phyloP scores from a whole-genome alignment of 2,888 invertebrate genomes.

The Chrysolina oricalcia region DNA sequence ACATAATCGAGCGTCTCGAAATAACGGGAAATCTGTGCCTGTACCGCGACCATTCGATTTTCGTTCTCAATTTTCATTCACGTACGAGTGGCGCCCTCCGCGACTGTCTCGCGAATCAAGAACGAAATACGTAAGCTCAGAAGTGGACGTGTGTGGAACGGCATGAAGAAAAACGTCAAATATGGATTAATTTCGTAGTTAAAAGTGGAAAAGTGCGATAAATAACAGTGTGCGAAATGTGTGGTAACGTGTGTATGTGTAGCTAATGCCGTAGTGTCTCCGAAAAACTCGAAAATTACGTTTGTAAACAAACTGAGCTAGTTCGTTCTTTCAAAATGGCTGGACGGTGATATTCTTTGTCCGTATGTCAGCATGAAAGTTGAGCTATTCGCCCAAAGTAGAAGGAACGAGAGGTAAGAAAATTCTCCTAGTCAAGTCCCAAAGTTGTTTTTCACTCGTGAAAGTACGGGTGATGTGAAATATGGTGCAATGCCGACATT shows the following conservation, averaged over 20 bases:
- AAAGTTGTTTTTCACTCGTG: slow-evolving; percentile 15
- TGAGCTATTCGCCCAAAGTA: slow-evolving; percentile 77
- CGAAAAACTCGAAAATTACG: slow-evolving; percentile 56
- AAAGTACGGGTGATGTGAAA: slow-evolving; percentile 37
- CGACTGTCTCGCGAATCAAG: slow-evolving; percentile 48
- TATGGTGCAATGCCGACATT: slow-evolving; percentile 62
- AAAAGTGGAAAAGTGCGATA: slow-evolving; percentile 58
- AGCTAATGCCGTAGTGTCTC: slow-evolving; percentile 50
- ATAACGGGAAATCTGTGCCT: slow-evolving; percentile 30
- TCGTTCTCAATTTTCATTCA: slow-evolving; percentile 53
- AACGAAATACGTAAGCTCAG: slow-evolving; percentile 65
- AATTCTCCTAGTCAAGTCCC: slow-evolving; percentile 4
- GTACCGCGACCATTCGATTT: slow-evolving; percentile 52
- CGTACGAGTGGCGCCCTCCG: slow-evolving; percentile 44
- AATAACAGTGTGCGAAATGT: slow-evolving; percentile 58
- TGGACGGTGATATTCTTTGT: slow-evolving; percentile 82
- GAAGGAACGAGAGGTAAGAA: slow-evolving; percentile 78
- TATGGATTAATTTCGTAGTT: slow-evolving; percentile 65
- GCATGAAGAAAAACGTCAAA: slow-evolving; percentile 67
- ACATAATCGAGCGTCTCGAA: not conserved
- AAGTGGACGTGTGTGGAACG: slow-evolving; percentile 68
- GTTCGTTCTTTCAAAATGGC: slow-evolving; percentile 77
- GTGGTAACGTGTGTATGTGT: slow-evolving; percentile 59
- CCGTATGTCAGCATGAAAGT: slow-evolving; percentile 82
- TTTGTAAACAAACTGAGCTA: slow-evolving; percentile 63